Evolutionary conservation across 2,888 invertebrate species (phyloP), one percentile per base, ranked within the genome.

Genomic region (Rhopalosiphum nymphaeae): DNA sequence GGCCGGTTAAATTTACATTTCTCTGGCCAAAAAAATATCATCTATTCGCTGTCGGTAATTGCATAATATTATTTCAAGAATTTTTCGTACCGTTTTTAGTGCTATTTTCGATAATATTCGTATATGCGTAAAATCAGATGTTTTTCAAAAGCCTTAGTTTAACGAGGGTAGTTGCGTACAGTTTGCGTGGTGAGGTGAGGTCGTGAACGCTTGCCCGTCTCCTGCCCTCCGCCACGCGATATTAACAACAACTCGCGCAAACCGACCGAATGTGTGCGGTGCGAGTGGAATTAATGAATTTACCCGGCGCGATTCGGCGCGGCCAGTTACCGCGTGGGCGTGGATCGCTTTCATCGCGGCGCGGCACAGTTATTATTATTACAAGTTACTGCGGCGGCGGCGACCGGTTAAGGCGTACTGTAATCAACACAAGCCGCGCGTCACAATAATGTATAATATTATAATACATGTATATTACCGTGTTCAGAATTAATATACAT

Each of bases 311-410:
- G 90, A 93, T 93, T 93, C 90, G 93, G 93, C 44, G 89, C 89
- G 90, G 93, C 93, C 93, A 85, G 93, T 93, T 85, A 90, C 89
- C 93, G 93, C 93, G 93, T 93, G 93, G 90, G 93, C 90, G 93
- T 93, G 93, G 90, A 93, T 90, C 93, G 90, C 85, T 93, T 93
- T 93, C 89, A 85, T 85, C 93, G 93, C 89, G 78, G 85, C 84
- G 67, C 93, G 89, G 90, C 92, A 42, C 92, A 29, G 92, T 89
- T 87, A 87, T 93, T 90, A 93, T 93, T 93, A 93, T 93, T 93
- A 93, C 93, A 90, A 93, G 93, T 93, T 93, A 93, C 93, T 16
- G 89, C 93, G 56, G 88, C 88, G 88, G 93, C 84, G 93, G 67
- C 78, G 93, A 93, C 93, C 93, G 89, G 93, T 93, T 93, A 93